These are phyloP conservation scores for Tetragonisca angustula DNA, from an alignment of 2,888 invertebrate genomes.

Conservation along the genomic window DNA sequence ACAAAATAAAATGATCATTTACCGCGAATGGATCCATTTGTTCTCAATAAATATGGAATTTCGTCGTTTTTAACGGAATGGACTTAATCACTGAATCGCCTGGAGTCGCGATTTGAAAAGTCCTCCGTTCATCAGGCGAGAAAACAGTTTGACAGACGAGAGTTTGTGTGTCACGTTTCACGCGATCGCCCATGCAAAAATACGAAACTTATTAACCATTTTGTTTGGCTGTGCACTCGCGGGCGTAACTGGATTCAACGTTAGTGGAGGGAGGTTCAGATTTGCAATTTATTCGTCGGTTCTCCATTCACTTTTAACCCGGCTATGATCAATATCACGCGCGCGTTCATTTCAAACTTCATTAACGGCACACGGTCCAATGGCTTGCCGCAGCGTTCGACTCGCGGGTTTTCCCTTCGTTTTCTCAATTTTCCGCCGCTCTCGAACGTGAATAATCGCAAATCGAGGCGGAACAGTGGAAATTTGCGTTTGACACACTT, in stretches of 20 bases:
- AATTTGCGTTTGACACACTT: background rate
- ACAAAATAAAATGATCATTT: too few relatives aligned
- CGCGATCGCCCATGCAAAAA: conserved; percentile 14
- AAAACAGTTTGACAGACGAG: background rate
- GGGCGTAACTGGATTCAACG: conserved; percentile 41
- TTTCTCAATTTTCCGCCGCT: conserved; percentile 27
- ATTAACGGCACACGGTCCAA: conserved; percentile 37
- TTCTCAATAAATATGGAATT: too few relatives aligned
- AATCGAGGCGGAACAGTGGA: background rate
- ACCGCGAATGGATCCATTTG: too few relatives aligned
- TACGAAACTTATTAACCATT: conserved; percentile 26
- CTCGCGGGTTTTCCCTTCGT: conserved; percentile 19
- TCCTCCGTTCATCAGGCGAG: background rate
- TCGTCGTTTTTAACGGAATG: too few relatives aligned
- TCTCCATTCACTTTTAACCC: conserved; percentile 36
- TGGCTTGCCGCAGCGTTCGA: background rate
- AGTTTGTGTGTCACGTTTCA: conserved; percentile 8
- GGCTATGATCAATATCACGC: conserved; percentile 48
- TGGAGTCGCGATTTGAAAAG: background rate
- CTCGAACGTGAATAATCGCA: conserved; percentile 15
- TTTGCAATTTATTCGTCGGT: conserved; percentile 36
- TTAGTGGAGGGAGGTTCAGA: background rate
- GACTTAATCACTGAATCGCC: too few relatives aligned
- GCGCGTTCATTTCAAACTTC: conserved; percentile 50
- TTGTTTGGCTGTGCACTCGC: background rate